Base-by-base conservation (phyloP, 2,797 vertebrate species). In the Pogoniulus pusillus region DNA sequence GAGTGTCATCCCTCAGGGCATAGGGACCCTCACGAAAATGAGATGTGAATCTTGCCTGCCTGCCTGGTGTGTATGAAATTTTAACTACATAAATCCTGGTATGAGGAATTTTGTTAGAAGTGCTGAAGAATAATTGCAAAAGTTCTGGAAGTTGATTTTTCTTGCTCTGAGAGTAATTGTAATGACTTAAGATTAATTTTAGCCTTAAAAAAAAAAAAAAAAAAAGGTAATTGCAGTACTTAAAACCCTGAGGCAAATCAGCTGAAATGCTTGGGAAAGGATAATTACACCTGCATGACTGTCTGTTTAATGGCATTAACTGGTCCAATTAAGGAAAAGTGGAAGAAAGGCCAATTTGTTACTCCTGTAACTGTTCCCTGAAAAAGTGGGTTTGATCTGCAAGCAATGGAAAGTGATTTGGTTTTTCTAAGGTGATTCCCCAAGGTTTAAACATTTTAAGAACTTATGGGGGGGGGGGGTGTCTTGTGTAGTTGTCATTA, bases 141-240 rank as follows among this genome's bases (percentile, higher is more conserved):
- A 94, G 19, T 71, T 93, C 7, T 54, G 34, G 14, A 85, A 93
- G 49, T 73, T 92, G 53, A 26, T 57, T 91, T 93, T 91, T 87
- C 66, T 32, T 92, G 32, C 82, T 79, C 87, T 74, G 69, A 78
- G 75, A 83, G 78, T 54, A 94, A 75, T 30, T 39, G 55, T 89
- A 95, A 92, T 89, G 85, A 35, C 17, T 92, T 41, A 59, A 94
- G 91, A 96, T 95, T 94, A 85, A 95, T 93, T 96, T 96, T 91
- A 87, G 23, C 63, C 65, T 85, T 73, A 78, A 87, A 91, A 71
- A 81, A n/a, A n/a, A n/a, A 81, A n/a, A n/a, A n/a, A n/a, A n/a
- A n/a, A 57, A 34, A 14, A 66, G n/a, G 66, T 95, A 93, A 96
- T 95, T 94, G 93, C 71, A 24, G 72, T 85, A 69, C 78, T 96